Percentiles rank a stretch among this genome's conserved stretches.
These are phyloP conservation scores for Ophioninae sp. DNA, from an alignment of 2,888 invertebrate genomes.

Conservation along the genomic window DNA sequence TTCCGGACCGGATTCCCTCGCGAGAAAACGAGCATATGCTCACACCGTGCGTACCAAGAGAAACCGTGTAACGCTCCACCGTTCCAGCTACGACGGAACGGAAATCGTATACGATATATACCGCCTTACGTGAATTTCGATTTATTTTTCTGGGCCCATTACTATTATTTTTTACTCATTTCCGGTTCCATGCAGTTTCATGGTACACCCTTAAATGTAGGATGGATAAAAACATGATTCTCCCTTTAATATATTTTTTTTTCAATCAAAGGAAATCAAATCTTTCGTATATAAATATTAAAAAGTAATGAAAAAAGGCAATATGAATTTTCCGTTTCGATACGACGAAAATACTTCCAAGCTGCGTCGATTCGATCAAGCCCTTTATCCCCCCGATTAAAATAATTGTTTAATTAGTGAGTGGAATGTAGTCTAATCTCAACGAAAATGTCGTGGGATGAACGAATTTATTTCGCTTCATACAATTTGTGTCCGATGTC, in stretches of 20 bases:
- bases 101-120: constrained; percentile 51
- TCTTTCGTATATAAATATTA: no score
- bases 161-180: background rate
- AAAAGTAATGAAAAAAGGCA: background rate
- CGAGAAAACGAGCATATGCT: constrained; percentile 37
- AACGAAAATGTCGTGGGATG: background rate
- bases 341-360: no score
- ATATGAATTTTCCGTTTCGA: background rate
- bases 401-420: no score
- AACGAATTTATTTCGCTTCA: background rate
- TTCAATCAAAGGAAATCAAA: no score
- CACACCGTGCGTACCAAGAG: constrained; percentile 11
- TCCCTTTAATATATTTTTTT: no score
- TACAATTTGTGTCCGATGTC: background rate
- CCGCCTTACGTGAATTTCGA: constrained; percentile 14
- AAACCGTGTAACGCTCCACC: constrained; percentile 7
- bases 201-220: background rate
- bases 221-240: no score
- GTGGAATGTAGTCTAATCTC: background rate
- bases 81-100: constrained; percentile 44
- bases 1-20: constrained; percentile 65
- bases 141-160: background rate
- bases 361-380: no score
- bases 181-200: constrained; percentile 14
- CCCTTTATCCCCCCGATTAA: no score